These are phyloP conservation scores for Procambarus virginalis DNA, from an alignment of 1,140 invertebrate genomes.

Conservation along the genomic window DNA sequence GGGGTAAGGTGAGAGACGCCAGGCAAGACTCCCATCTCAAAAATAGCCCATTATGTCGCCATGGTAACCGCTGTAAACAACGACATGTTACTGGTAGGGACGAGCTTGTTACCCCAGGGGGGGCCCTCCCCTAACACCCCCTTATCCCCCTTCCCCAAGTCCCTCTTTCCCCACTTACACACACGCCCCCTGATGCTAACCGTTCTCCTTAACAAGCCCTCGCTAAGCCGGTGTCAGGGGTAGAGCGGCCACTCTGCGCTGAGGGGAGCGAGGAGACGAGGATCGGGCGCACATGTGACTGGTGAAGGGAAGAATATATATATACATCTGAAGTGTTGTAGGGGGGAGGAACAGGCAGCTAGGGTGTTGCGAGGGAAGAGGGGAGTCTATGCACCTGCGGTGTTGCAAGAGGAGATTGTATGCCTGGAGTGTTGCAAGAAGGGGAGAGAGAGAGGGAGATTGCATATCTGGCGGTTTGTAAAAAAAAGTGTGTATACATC, in stretches of 20 bases:
- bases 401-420: too few relatives aligned
- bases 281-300: too few relatives aligned
- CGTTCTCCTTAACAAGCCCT: conserved; percentile 50
- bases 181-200: conserved; percentile 20
- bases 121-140: not conserved
- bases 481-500: not conserved
- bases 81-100: conserved; percentile 37
- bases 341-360: not conserved
- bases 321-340: not conserved
- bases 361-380: not conserved
- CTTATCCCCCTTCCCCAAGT: not conserved
- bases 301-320: not conserved
- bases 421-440: not conserved
- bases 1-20: conserved; percentile 2
- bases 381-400: not conserved
- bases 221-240: conserved; percentile 14
- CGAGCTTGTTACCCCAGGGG: conserved; percentile 19
- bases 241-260: conserved; percentile 31
- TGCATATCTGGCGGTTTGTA: not conserved
- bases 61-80: conserved; percentile 62
- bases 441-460: conserved; percentile 13
- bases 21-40: conserved; percentile 33
- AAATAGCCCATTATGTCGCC: conserved; percentile 61
- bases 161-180: too few relatives aligned
- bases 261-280: conserved; percentile 6